phyloP scores from a whole-genome alignment of 2,888 invertebrate species.

The Allophyes oxyacanthae region DNA sequence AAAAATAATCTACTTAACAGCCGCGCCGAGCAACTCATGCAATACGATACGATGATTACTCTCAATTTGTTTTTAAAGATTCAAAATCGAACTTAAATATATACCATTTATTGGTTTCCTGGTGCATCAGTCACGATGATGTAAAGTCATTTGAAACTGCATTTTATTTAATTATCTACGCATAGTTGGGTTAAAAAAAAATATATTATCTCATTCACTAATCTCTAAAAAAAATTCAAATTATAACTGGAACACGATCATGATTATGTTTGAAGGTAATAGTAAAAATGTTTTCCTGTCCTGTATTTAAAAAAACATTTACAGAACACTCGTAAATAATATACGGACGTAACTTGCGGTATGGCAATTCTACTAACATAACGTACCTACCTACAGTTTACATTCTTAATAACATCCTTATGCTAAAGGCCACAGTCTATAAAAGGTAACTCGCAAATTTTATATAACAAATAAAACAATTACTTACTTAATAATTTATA shows the following conservation, averaged over 20 bases:
- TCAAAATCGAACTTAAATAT: too few species aligned
- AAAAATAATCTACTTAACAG: too few species aligned
- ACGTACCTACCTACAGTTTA: background rate
- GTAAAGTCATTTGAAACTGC: too few species aligned
- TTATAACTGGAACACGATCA: background rate
- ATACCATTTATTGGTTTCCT: too few species aligned
- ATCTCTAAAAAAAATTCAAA: too few species aligned
- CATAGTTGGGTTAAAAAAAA: too few species aligned
- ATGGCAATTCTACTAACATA: constrained; percentile 3
- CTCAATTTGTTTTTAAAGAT: too few species aligned
- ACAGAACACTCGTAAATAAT: background rate
- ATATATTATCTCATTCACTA: too few species aligned
- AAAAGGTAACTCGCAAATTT: constrained; percentile 4
- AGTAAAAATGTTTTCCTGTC: constrained; percentile 7
- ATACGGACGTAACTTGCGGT: background rate
- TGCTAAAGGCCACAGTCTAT: constrained; percentile 9
- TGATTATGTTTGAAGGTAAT: background rate
- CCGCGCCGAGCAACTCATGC: background rate
- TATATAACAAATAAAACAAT: background rate
- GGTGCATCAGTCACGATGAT: too few species aligned
- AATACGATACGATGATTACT: too few species aligned
- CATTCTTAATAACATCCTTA: constrained; percentile 13
- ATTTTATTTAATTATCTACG: too few species aligned
- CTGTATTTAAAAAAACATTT: constrained; percentile 7
- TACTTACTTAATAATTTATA: background rate